A percentile compares a stretch with the other conserved stretches of the same genome.
Evolutionary conservation across 2,113 vertebrate species (phyloP).

Genomic region (Suncus etruscus): DNA sequence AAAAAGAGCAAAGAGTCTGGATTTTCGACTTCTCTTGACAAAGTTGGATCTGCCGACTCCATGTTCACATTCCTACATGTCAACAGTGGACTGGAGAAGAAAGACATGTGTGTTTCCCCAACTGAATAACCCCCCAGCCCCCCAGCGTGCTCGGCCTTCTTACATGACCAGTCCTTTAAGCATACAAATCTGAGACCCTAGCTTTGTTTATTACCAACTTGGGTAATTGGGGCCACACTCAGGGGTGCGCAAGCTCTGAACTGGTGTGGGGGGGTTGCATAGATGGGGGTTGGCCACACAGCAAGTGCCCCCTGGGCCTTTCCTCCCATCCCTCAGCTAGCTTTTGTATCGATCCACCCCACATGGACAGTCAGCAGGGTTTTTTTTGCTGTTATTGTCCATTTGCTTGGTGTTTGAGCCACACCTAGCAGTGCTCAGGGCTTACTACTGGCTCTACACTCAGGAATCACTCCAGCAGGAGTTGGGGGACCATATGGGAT

Average conservation of each 20-base stretch:
- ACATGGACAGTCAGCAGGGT: background rate
- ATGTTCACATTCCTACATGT: conserved; percentile 59
- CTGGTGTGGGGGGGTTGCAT: no score
- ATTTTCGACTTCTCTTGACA: conserved; percentile 57
- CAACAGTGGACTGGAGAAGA: conserved; percentile 58
- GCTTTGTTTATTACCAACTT: no score
- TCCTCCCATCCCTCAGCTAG: background rate
- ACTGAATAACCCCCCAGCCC: background rate
- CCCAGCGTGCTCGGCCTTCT: conserved; percentile 42
- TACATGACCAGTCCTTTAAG: conserved; percentile 12
- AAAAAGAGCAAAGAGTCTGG: conserved; percentile 55
- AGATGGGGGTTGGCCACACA: background rate
- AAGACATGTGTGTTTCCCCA: background rate
- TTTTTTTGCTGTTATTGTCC: no score
- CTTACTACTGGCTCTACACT: no score
- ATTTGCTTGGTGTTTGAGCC: no score
- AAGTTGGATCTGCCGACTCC: conserved; percentile 53
- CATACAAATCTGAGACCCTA: background rate
- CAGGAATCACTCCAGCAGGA: no score
- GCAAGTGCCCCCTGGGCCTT: background rate
- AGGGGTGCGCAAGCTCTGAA: no score
- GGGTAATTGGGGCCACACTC: no score
- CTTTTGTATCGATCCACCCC: background rate
- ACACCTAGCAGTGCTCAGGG: no score
- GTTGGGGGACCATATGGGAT: no score